Percentiles rank a stretch among this genome's conserved stretches.
phyloP scores from a whole-genome alignment of 2,113 vertebrate genomes.

The Paralichthys olivaceus region DNA sequence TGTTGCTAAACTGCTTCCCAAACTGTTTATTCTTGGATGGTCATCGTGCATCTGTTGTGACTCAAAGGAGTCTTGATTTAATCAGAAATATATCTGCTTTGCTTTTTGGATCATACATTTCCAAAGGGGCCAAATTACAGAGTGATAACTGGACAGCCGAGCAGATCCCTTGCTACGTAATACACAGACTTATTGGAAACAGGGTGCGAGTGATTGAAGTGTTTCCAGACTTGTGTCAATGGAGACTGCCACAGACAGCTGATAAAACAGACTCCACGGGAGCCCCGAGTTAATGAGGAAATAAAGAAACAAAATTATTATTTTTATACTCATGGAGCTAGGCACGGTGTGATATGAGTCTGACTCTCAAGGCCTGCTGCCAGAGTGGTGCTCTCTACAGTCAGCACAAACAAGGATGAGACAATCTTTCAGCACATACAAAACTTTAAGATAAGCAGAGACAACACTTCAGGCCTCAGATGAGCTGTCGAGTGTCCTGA shows the following conservation, averaged over 20 bases:
- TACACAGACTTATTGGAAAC: slow-evolving; percentile 61
- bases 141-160: slow-evolving; percentile 58
- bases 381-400: slow-evolving; percentile 17
- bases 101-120: slow-evolving; percentile 60
- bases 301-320: slow-evolving; percentile 24
- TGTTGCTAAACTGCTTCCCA: slow-evolving; percentile 47
- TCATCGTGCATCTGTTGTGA: slow-evolving; percentile 38
- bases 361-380: slow-evolving; percentile 14
- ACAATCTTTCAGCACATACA: slow-evolving; percentile 17
- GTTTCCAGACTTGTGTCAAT: slow-evolving; percentile 54
- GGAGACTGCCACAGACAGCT: slow-evolving; percentile 37
- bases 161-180: slow-evolving; percentile 53
- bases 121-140: slow-evolving; percentile 56
- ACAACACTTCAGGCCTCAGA: neutral
- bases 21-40: slow-evolving; percentile 66
- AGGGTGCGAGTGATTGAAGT: slow-evolving; percentile 60
- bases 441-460: slow-evolving; percentile 21
- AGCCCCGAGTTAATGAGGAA: slow-evolving; percentile 36
- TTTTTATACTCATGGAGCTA: slow-evolving; percentile 4
- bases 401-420: slow-evolving; percentile 33
- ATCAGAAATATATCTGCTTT: slow-evolving; percentile 62
- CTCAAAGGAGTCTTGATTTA: slow-evolving; percentile 61
- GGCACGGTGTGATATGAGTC: neutral
- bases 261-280: slow-evolving; percentile 38
- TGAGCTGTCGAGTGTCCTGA: slow-evolving; percentile 11